These are phyloP conservation scores for Callorhinus ursinus DNA, from an alignment of 2,113 vertebrate genomes.

Conservation along the genomic window DNA sequence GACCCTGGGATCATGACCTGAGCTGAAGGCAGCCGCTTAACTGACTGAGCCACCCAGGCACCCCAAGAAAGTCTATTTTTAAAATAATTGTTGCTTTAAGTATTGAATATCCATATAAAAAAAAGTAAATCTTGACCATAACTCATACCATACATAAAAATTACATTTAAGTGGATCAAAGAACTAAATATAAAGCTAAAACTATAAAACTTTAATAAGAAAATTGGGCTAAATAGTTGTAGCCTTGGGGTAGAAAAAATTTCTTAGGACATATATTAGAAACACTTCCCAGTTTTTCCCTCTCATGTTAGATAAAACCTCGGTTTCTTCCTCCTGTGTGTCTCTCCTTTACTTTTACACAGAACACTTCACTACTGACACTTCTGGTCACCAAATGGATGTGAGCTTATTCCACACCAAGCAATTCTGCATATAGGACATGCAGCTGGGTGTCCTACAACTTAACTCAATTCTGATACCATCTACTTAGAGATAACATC, in stretches of 20 bases:
- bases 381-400: not conserved
- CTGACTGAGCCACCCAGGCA: too few species aligned
- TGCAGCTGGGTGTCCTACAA: not conserved
- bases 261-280: not conserved
- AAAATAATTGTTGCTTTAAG: not conserved
- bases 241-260: not conserved
- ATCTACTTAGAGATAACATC: not conserved
- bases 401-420: not conserved
- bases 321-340: not conserved
- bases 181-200: not conserved
- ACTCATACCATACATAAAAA: not conserved
- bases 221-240: not conserved
- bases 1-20: too few species aligned
- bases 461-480: not conserved
- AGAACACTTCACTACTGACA: not conserved
- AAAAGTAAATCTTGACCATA: not conserved
- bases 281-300: not conserved
- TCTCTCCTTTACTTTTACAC: not conserved
- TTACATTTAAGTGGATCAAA: not conserved
- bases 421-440: not conserved
- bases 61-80: not conserved
- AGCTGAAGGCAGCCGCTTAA: too few species aligned
- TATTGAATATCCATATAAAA: not conserved
- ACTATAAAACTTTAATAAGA: not conserved
- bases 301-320: not conserved